These are phyloP conservation scores for Noturus placidus DNA, from an alignment of 2,113 vertebrate species.

Conservation along the genomic window DNA sequence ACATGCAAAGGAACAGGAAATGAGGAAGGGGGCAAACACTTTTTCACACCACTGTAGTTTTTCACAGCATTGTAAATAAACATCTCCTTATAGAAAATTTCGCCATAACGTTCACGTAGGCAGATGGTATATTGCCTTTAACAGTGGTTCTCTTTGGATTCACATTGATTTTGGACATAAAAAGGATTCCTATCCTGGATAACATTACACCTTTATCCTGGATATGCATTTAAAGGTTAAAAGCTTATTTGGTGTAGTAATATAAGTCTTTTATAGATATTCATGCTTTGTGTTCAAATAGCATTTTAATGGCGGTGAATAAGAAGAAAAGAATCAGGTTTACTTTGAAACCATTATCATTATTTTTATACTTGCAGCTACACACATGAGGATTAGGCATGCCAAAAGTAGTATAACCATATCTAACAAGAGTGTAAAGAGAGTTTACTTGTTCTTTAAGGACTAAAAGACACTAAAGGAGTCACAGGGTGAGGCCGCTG, in stretches of 20 bases:
- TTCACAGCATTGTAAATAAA: too few relatives aligned
- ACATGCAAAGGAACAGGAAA: too few relatives aligned
- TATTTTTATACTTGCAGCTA: neutral
- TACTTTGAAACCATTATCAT: neutral
- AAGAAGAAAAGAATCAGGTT: neutral
- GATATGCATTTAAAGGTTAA: neutral
- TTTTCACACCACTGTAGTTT: too few relatives aligned
- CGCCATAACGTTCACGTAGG: neutral
- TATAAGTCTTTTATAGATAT: neutral
- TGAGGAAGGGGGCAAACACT: too few relatives aligned
- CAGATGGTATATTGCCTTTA: neutral
- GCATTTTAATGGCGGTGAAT: neutral
- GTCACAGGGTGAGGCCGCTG: slow-evolving; percentile 6
- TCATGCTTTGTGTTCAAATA: neutral
- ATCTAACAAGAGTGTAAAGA: neutral
- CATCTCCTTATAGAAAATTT: neutral
- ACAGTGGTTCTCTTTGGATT: neutral
- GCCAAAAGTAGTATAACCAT: neutral
- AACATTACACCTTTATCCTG: neutral
- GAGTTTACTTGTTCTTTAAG: slow-evolving; percentile 14
- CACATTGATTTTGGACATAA: neutral
- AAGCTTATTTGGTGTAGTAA: neutral
- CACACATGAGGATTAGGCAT: neutral
- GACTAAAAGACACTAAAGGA: slow-evolving; percentile 1
- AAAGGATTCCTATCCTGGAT: neutral